Conservation (phyloP, 2,888 invertebrate species). For the Caenorhabditis sulstoni region DNA sequence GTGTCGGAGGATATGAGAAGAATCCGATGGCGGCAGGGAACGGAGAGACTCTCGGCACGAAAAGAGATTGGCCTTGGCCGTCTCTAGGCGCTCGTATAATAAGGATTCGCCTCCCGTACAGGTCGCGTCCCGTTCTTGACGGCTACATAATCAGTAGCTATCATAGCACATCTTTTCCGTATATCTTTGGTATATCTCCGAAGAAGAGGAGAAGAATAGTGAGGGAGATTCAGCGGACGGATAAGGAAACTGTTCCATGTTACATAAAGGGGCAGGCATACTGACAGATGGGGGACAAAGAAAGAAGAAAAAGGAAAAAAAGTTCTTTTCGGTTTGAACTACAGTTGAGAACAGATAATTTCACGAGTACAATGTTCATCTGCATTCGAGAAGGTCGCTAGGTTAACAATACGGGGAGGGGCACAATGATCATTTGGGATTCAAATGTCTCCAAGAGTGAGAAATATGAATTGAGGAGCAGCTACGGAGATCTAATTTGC, state of each 20-base stretch:
- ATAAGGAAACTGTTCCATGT: slow-evolving; percentile 43
- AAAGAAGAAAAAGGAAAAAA: slow-evolving; percentile 6
- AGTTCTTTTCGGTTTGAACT: neutral
- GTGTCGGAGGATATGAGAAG: slow-evolving; percentile 33
- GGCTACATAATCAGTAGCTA: slow-evolving; percentile 64
- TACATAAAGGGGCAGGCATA: slow-evolving; percentile 42
- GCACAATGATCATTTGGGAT: slow-evolving; percentile 18
- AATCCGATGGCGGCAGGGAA: slow-evolving; percentile 6
- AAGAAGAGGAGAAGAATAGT: slow-evolving; percentile 12
- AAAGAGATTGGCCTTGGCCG: slow-evolving; percentile 58
- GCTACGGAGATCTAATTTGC: slow-evolving; percentile 10
- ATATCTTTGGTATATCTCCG: slow-evolving; percentile 54
- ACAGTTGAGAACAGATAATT: too few relatives aligned
- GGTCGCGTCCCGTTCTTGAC: slow-evolving; percentile 41
- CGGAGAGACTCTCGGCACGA: slow-evolving; percentile 47
- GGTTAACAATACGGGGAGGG: neutral
- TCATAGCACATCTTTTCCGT: slow-evolving; percentile 55
- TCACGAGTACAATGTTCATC: too few relatives aligned
- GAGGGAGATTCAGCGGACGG: slow-evolving; percentile 37
- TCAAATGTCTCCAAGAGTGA: slow-evolving; percentile 5
- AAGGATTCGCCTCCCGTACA: slow-evolving; percentile 47
- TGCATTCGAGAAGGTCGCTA: neutral
- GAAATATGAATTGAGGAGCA: slow-evolving; percentile 2
- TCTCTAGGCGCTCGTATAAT: slow-evolving; percentile 56
- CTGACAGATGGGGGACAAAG: slow-evolving; percentile 30